These are phyloP conservation scores for Gavia stellata DNA, from an alignment of 2,113 vertebrate species.

Conservation along the genomic window DNA sequence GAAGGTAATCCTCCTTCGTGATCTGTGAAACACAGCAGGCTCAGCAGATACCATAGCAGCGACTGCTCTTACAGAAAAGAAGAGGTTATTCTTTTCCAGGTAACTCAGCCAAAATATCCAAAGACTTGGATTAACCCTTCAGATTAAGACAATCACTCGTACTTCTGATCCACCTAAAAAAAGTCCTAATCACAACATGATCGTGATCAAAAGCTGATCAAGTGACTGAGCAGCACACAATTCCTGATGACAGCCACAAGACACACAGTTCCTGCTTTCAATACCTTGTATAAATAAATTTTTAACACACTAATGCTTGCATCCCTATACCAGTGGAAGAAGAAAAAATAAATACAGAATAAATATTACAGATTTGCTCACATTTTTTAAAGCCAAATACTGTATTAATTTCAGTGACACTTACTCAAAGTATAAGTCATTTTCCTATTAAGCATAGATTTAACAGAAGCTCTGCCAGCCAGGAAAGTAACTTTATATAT, in stretches of 20 bases:
- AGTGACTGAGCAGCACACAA: not conserved
- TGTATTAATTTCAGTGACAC: not conserved
- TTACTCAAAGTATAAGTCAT: not conserved
- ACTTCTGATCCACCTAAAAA: not conserved
- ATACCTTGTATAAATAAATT: not conserved
- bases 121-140: not conserved
- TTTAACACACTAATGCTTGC: too few species aligned
- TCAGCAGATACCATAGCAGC: not conserved
- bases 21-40: not conserved
- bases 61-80: fast-evolving
- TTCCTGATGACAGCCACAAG: not conserved
- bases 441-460: not conserved
- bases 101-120: not conserved
- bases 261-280: not conserved
- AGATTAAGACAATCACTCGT: not conserved
- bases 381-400: not conserved
- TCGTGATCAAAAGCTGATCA: not conserved
- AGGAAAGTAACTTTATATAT: not conserved
- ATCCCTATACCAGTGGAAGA: not conserved
- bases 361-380: not conserved
- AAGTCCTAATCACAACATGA: not conserved
- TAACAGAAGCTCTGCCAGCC: not conserved
- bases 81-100: not conserved
- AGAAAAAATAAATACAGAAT: not conserved
- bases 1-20: not conserved